phyloP scores from a whole-genome alignment of 2,888 invertebrate genomes.

The Therioaphis trifolii region DNA sequence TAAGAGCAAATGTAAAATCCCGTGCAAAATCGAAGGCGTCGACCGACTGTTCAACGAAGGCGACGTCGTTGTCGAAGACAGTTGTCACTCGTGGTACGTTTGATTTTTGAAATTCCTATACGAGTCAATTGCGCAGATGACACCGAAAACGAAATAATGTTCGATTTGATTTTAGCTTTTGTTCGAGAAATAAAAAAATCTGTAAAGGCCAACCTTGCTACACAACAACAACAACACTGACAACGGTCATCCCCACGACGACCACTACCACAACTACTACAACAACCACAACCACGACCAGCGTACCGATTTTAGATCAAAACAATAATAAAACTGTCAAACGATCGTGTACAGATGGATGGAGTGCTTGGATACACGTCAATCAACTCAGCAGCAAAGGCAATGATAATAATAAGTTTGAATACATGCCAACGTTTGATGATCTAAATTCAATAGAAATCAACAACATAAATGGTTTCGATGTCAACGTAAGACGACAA shows the following conservation, averaged over 20 bases:
- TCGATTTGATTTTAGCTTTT: conserved; percentile 69
- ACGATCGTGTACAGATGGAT: conserved; percentile 68
- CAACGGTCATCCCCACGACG: conserved; percentile 62
- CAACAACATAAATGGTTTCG: not conserved
- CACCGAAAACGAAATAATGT: not conserved
- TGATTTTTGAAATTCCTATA: not conserved
- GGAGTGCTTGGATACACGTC: conserved; percentile 50
- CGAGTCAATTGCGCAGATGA: no score
- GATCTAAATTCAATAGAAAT: conserved; percentile 13
- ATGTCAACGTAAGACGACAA: not conserved
- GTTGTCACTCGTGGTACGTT: conserved; percentile 80
- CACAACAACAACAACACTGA: conserved; percentile 46
- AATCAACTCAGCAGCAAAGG: conserved; percentile 25
- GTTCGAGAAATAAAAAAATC: conserved; percentile 77
- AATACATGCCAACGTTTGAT: conserved; percentile 40
- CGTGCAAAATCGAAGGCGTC: conserved; percentile 71
- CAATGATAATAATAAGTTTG: not conserved
- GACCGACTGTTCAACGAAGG: conserved; percentile 76
- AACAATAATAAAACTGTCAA: not conserved
- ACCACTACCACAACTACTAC: conserved; percentile 65
- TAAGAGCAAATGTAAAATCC: conserved; percentile 76
- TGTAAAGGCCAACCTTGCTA: conserved; percentile 81
- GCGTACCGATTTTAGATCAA: conserved; percentile 40
- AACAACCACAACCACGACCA: conserved; percentile 31
- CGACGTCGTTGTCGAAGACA: conserved; percentile 79